Base-by-base conservation (phyloP, 23 tunicate species). In the Pegea sp. region DNA sequence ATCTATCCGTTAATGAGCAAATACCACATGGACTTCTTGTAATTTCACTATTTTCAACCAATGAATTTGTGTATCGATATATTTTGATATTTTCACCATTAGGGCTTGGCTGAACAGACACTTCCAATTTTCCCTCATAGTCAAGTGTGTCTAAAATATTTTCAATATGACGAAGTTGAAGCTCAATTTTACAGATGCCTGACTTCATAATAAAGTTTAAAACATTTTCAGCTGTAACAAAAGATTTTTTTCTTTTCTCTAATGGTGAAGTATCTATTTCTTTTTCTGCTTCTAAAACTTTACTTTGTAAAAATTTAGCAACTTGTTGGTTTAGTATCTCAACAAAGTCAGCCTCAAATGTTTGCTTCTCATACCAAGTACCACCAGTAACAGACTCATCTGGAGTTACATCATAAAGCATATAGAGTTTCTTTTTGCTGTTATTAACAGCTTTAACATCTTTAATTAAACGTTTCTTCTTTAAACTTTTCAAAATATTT, bases 321-420 rank as follows among this genome's bases (percentile, higher is more conserved):
- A 79, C 71, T 34, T 80, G 93, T 52, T 80, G 93, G 57, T 72
- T 80, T 27, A 80, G 60, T 20, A 80, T 80, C 49, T 86, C 97
- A 34, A 87, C 97, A 64, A 87, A 76, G 48, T 87, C 97, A 3
- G 86, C 69, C 61, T 87, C 97, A 55, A 87, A 87, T 44, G 69
- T 77, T 44, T 87, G 87, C 26, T 72, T 78, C 24, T 73, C 66
- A 54, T 87, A 87, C 78, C 86, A 87, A 3, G 97, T 88, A 30
- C 97, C 97, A 28, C 97, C 97, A 4, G 97, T 87, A 5, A 87
- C 65, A 19, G 89, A 69, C 11, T 78, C 69, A 64, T 87, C 97
- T 4, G 97, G 97, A 34, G 64, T 63, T 0, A 87, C 57, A 53
- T 77, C 70, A 42, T 52, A 87, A 49, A 87, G 54, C 87, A 87